Evolutionary conservation across 2,888 invertebrate species (phyloP).

Genomic region (Watsonalla binaria): DNA sequence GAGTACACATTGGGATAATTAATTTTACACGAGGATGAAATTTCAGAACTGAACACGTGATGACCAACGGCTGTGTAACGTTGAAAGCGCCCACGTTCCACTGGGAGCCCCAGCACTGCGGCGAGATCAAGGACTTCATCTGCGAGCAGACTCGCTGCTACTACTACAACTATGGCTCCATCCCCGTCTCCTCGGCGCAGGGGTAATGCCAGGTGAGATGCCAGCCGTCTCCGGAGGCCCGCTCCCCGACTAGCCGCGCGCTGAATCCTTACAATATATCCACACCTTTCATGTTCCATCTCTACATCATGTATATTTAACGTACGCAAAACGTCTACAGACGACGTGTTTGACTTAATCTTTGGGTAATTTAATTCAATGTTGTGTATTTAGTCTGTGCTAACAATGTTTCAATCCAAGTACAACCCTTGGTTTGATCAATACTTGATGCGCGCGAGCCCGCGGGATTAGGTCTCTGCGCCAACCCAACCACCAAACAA

Average conservation of each 20-base stretch:
- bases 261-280: slow-evolving; percentile 30
- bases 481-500: slow-evolving; percentile 79
- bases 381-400: slow-evolving; percentile 43
- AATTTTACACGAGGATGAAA: slow-evolving; percentile 40
- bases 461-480: slow-evolving; percentile 74
- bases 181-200: slow-evolving; percentile 93
- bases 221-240: slow-evolving; percentile 77
- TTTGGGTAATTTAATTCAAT: slow-evolving; percentile 13
- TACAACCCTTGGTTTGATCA: slow-evolving; percentile 32
- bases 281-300: slow-evolving; percentile 7
- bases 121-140: slow-evolving; percentile 90
- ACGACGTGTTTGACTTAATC: slow-evolving; percentile 33
- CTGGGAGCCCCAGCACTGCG: slow-evolving; percentile 91
- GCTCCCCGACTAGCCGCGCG: slow-evolving; percentile 72
- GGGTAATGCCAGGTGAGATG: slow-evolving; percentile 92
- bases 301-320: neutral
- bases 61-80: slow-evolving; percentile 86
- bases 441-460: slow-evolving; percentile 62
- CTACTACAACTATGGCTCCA: slow-evolving; percentile 94
- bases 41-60: slow-evolving; percentile 76
- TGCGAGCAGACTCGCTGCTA: slow-evolving; percentile 94
- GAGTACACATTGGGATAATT: no score
- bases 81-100: slow-evolving; percentile 87
- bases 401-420: slow-evolving; percentile 45
- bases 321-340: slow-evolving; percentile 32